phyloP scores from a whole-genome alignment of 2,888 invertebrate species.

The Aporophyla nigra region DNA sequence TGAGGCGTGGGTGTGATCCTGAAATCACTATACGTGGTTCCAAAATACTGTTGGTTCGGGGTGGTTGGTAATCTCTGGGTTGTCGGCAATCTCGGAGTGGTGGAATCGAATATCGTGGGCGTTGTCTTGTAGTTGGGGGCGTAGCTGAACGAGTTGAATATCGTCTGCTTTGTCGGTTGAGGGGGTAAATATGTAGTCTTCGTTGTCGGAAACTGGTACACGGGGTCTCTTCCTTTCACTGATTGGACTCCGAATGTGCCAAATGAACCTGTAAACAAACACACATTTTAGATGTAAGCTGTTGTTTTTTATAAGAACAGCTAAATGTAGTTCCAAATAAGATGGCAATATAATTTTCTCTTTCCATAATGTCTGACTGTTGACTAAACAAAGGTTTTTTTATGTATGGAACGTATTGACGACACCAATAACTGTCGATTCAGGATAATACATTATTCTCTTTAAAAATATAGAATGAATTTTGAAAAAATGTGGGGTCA shows the following conservation, averaged over 20 bases:
- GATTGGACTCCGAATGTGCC: conserved; percentile 91
- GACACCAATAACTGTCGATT: neutral
- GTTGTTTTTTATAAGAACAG: neutral
- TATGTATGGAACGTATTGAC: neutral
- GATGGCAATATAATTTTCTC: neutral
- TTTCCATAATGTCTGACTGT: no score
- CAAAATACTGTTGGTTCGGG: conserved; percentile 82
- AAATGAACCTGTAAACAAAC: conserved; percentile 89
- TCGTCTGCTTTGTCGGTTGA: conserved; percentile 84
- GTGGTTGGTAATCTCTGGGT: conserved; percentile 82
- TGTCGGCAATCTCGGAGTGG: conserved; percentile 82
- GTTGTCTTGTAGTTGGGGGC: conserved; percentile 83
- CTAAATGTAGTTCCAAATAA: neutral
- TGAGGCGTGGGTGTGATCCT: conserved; percentile 88
- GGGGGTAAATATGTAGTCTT: conserved; percentile 85
- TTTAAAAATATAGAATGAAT: neutral
- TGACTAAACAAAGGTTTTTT: neutral
- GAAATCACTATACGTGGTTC: conserved; percentile 82
- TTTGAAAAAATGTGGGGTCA: neutral
- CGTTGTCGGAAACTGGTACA: conserved; percentile 80
- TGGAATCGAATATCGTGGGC: conserved; percentile 78
- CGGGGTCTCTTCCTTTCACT: conserved; percentile 89
- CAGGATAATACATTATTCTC: neutral
- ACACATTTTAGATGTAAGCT: conserved; percentile 2
- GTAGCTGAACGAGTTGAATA: conserved; percentile 85